Conservation (phyloP, 2,797 vertebrate genomes). For the Alosa sapidissima region DNA sequence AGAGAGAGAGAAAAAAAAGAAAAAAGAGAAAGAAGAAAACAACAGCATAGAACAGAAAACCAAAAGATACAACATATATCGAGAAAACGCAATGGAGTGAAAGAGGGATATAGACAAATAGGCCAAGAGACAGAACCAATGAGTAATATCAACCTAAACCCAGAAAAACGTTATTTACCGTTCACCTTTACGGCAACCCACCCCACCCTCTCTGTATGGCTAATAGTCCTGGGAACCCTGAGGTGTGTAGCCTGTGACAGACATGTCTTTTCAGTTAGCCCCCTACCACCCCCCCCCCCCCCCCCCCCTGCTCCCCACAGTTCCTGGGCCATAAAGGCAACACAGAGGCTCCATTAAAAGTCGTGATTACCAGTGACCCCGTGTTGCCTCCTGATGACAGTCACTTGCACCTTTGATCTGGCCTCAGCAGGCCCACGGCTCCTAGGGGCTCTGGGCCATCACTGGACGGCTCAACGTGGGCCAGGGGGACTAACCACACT, state of each 20-base stretch:
- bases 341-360: constrained; percentile 57
- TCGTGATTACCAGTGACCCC: constrained; percentile 52
- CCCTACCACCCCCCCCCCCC: not conserved
- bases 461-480: constrained; percentile 25
- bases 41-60: not conserved
- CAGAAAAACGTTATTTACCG: not conserved
- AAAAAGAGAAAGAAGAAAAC: not conserved
- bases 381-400: constrained; percentile 53
- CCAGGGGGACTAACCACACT: not conserved
- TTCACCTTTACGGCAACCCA: not conserved
- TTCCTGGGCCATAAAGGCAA: constrained; percentile 52
- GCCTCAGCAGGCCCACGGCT: constrained; percentile 44
- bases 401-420: constrained; percentile 61
- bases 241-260: constrained; percentile 43
- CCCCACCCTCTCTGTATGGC: not conserved
- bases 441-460: constrained; percentile 34
- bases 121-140: not conserved
- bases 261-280: constrained; percentile 57
- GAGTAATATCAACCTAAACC: constrained; percentile 34
- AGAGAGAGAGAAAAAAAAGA: not conserved
- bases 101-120: not conserved
- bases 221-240: constrained; percentile 54
- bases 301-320: not conserved
- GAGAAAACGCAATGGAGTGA: not conserved
- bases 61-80: not conserved